These are phyloP conservation scores for Chalcosyrphus nemorum DNA, from an alignment of 2,888 invertebrate genomes.

Conservation along the genomic window DNA sequence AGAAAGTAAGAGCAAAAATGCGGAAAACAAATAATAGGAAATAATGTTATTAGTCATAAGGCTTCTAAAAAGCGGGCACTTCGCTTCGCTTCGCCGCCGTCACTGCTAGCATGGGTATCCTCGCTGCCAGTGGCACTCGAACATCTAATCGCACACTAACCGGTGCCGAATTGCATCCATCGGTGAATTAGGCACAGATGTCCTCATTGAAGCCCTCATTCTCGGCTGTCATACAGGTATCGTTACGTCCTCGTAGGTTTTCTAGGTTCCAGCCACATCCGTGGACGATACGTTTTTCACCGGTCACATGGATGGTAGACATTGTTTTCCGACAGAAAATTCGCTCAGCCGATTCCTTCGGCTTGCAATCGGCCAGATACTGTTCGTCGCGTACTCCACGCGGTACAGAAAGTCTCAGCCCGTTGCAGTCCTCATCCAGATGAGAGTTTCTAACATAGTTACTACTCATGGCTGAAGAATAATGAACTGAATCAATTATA, in stretches of 20 bases:
- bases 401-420: constrained; percentile 83
- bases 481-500: too few species aligned
- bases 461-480: too few species aligned
- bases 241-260: constrained; percentile 70
- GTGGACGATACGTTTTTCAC: constrained; percentile 83
- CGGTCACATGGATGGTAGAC: constrained; percentile 83
- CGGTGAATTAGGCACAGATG: constrained; percentile 85
- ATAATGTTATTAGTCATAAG: too few species aligned
- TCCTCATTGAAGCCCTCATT: constrained; percentile 86
- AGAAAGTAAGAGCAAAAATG: too few species aligned
- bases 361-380: constrained; percentile 82
- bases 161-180: constrained; percentile 84
- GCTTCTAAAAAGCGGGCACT: too few species aligned
- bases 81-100: constrained; percentile 73
- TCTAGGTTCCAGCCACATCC: constrained; percentile 85
- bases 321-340: constrained; percentile 88
- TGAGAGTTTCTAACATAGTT: too few species aligned
- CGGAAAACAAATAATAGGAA: too few species aligned
- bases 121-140: constrained; percentile 60
- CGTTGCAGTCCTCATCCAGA: constrained; percentile 86
- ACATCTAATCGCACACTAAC: constrained; percentile 52
- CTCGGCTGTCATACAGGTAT: constrained; percentile 85
- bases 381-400: constrained; percentile 81
- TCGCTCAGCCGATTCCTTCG: constrained; percentile 76
- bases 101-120: constrained; percentile 63